These are phyloP conservation scores for Illadopsis cleaveri DNA, from an alignment of 2,113 vertebrate genomes.

Conservation along the genomic window DNA sequence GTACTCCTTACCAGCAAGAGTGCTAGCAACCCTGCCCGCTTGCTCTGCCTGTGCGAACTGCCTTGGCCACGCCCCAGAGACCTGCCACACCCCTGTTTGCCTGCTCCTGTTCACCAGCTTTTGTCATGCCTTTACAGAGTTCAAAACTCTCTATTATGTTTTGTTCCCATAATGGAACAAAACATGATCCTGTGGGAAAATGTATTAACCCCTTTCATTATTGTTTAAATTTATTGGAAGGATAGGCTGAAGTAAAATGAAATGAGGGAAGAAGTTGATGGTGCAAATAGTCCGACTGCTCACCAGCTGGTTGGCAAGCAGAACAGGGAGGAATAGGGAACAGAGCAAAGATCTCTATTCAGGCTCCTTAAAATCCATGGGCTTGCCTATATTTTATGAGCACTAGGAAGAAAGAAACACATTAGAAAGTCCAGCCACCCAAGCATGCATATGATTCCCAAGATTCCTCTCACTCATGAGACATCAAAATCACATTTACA, in stretches of 20 bases:
- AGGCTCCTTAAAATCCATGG: not conserved
- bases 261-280: not conserved
- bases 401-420: not conserved
- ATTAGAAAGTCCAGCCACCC: not conserved
- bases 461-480: not conserved
- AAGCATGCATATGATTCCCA: not conserved
- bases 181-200: not conserved
- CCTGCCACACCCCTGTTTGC: too few species aligned
- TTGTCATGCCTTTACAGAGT: not conserved
- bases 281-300: not conserved
- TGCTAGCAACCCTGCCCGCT: too few species aligned
- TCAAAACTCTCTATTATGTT: not conserved
- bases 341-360: not conserved
- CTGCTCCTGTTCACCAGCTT: too few species aligned
- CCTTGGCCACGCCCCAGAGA: too few species aligned
- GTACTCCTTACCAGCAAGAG: too few species aligned
- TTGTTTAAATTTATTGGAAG: not conserved
- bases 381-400: not conserved
- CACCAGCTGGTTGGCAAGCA: not conserved
- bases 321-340: not conserved
- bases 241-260: not conserved
- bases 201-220: accelerated
- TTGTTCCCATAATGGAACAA: not conserved
- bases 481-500: not conserved
- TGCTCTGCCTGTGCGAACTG: too few species aligned